Base-by-base conservation (phyloP, 2,888 invertebrate species). In the Dryobota labecula region DNA sequence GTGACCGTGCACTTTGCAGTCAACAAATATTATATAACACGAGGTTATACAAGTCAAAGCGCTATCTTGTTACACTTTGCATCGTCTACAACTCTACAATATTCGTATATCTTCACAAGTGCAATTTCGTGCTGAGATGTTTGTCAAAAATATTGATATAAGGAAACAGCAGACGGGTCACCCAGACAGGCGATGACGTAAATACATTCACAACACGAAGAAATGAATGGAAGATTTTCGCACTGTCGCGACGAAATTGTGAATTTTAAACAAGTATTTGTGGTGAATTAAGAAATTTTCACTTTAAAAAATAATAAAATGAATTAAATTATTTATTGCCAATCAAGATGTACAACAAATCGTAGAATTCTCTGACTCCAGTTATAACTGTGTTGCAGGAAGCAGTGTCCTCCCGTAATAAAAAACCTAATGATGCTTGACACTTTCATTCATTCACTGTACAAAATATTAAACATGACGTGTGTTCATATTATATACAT, bases 121-220 rank as follows among this genome's bases (percentile, higher is more conserved):
- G 47, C 30, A 54, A 49, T 58, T 11, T 33, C 30, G 33, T 20
- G 30, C 47, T 6, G 49, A 41, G 54, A 53, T 49, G 47, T 63
- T 56, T 58, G 45, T 77, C 58, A n/a, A 61, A 64, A 70, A 73
- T 82, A 78, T 78, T 82, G 62, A 66, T 57, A 53, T n/a, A 68
- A 62, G 56, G 54, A 72, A 73, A 68, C 24, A 4, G 15, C 41
- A 69, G 53, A 74, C 67, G 33, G 45, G 58, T 51, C 61, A 69
- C 20, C 49, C 43, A 66, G 67, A 76, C 69, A 70, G 45, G 33
- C 60, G 66, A 57, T 78, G 76, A 76, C 78, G 70, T 62, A 68
- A 79, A 38, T 30, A 41, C 45, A 79, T 76, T 74, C 57, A 73
- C 38, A 70, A 56, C 64, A 68, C 49, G 41, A 68, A 70, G 73